Evolutionary conservation across 2,113 vertebrate genomes (phyloP), one percentile per base, ranked within the genome.

Genomic region (Triplophysa dalaica): DNA sequence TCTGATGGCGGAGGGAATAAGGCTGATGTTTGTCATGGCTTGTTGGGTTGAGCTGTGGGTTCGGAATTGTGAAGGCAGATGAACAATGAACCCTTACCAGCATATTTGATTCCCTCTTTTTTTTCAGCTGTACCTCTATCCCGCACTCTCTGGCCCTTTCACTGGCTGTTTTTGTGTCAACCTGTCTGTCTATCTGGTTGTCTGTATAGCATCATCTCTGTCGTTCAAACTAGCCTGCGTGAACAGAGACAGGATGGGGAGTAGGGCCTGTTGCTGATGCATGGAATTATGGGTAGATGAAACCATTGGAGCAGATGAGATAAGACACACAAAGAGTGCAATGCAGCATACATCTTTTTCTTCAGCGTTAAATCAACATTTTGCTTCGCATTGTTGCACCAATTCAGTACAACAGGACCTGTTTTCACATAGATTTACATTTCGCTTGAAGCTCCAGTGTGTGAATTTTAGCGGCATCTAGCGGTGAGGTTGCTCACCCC

Each of bases 291-390:
- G 54, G 33, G 54, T 77, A 24, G 73, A 80, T 61, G 48, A 78
- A 16, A 43, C 56, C 61, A 60, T 9, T 54, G 65, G 78, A 45
- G 58, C 56, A 45, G 21, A 33, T 52, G 63, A 81, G 83, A 85
- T 85, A 84, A 84, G 80, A 70, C 64, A 65, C 41, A 86, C 85
- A 87, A 85, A 83, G 75, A 67, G 75, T 17, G 43, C 83, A 81
- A 87, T 85, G 87, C 80, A 68, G 70, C 82, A 56, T 78, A 76
- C 17, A 24, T 61, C 21, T 83, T 64, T 75, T 81, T 52, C 77
- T 80, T 67, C 77, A 79, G 70, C 33, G 12, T 70, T 81, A 86
- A 62, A 84, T 74, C 70, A 84, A 84, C 77, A 77, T 66, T 9
- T 8, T 81, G 19, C 77, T 74, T 74, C 16, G 78, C 33, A 38